Evolutionary conservation across 2,797 vertebrate species (phyloP).

Genomic region (Paguma larvata): DNA sequence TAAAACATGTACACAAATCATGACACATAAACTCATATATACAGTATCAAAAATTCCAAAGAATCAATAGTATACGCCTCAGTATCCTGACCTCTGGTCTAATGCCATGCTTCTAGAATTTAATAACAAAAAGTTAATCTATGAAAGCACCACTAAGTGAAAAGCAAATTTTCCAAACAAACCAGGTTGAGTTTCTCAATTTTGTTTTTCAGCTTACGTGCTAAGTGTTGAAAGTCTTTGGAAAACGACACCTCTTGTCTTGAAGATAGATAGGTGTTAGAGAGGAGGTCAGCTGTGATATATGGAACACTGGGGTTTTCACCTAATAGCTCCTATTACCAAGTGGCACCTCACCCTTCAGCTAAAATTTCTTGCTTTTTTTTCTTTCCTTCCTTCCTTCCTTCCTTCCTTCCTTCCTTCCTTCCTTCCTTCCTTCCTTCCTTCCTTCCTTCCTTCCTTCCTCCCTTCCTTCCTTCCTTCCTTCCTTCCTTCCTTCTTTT

Average conservation of each 20-base stretch:
- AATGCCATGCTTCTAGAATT: background rate
- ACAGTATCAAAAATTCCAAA: background rate
- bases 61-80: background rate
- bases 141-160: background rate
- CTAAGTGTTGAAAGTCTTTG: background rate
- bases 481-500: too few species aligned
- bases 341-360: background rate
- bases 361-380: background rate
- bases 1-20: slow-evolving; percentile 23
- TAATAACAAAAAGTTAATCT: background rate
- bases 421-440: too few species aligned
- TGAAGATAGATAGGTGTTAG: background rate
- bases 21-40: background rate
- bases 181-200: background rate
- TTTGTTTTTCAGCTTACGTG: background rate
- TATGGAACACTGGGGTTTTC: background rate
- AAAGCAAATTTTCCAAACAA: background rate
- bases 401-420: too few species aligned
- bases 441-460: too few species aligned
- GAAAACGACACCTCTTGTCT: background rate
- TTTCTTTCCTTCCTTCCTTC: too few species aligned
- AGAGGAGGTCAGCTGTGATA: background rate
- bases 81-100: background rate
- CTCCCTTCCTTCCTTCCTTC: too few species aligned
- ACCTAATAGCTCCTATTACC: background rate